phyloP scores from a whole-genome alignment of 2,113 vertebrate genomes.

The Datnioides undecimradiatus region DNA sequence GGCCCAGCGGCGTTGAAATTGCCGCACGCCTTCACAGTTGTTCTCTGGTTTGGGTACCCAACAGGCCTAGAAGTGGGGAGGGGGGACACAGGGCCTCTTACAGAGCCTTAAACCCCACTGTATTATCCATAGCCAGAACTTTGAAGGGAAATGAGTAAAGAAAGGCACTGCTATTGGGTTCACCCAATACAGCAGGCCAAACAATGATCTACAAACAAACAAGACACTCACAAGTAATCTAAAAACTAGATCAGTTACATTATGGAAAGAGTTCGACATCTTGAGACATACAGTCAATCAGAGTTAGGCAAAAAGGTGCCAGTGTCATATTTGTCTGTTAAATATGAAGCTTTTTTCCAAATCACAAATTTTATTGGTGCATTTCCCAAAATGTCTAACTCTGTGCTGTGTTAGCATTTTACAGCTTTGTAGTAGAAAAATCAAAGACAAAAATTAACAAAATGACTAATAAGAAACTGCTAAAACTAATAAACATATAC shows the following conservation, averaged over 20 bases:
- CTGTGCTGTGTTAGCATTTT: not conserved
- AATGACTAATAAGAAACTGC: not conserved
- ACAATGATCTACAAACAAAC: not conserved
- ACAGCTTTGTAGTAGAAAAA: not conserved
- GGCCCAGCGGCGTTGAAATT: conserved; percentile 56
- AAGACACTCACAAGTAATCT: conserved; percentile 4
- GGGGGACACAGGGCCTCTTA: conserved; percentile 52
- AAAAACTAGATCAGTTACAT: conserved; percentile 2
- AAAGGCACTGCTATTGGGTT: conserved; percentile 34
- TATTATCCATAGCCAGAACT: not conserved
- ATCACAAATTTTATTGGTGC: not conserved
- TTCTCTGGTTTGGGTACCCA: conserved; percentile 53
- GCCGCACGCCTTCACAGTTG: conserved; percentile 33
- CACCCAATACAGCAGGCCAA: conserved; percentile 41
- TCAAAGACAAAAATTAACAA: not conserved
- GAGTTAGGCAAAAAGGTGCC: not conserved
- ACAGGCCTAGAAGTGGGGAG: conserved; percentile 57
- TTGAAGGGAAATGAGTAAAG: conserved; percentile 9
- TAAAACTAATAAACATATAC: conserved; percentile 17
- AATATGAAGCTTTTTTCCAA: not conserved
- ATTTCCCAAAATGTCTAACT: conserved; percentile 13
- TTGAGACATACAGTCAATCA: conserved; percentile 5
- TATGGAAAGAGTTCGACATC: conserved; percentile 1
- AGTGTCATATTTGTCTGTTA: not conserved
- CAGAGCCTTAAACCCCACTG: conserved; percentile 34